Evolutionary conservation across 2,797 vertebrate genomes (phyloP).

Genomic region (Cirrhinus molitorella): DNA sequence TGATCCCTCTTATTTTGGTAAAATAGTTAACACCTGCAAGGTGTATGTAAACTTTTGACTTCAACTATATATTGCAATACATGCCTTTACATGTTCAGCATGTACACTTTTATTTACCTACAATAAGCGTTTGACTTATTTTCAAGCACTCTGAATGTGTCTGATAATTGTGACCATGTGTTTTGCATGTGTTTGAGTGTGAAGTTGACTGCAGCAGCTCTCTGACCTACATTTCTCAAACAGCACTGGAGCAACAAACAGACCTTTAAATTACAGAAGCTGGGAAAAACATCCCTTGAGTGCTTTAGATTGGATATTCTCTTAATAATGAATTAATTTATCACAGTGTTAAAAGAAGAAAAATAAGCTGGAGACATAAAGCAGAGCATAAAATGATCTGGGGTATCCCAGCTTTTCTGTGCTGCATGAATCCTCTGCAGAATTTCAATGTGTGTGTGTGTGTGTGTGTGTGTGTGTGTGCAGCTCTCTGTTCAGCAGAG

Average conservation of each 20-base stretch:
- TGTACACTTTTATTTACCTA: background rate
- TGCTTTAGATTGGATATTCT: background rate
- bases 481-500: conserved; percentile 59
- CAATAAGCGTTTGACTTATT: background rate
- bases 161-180: background rate
- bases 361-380: background rate
- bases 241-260: conserved; percentile 17
- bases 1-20: too few species aligned
- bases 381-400: background rate
- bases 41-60: too few species aligned
- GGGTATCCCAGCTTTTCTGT: conserved; percentile 9
- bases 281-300: conserved; percentile 12
- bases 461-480: conserved; percentile 38
- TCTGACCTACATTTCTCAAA: conserved; percentile 47
- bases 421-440: conserved; percentile 29
- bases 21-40: too few species aligned
- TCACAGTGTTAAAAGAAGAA: background rate
- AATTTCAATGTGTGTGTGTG: background rate
- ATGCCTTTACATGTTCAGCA: background rate
- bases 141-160: background rate
- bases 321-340: conserved; percentile 15
- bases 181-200: background rate
- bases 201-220: conserved; percentile 24
- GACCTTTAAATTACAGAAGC: conserved; percentile 26
- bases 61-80: background rate